Conservation (phyloP, 2,888 invertebrate species). For the Drosophila longiperda region DNA sequence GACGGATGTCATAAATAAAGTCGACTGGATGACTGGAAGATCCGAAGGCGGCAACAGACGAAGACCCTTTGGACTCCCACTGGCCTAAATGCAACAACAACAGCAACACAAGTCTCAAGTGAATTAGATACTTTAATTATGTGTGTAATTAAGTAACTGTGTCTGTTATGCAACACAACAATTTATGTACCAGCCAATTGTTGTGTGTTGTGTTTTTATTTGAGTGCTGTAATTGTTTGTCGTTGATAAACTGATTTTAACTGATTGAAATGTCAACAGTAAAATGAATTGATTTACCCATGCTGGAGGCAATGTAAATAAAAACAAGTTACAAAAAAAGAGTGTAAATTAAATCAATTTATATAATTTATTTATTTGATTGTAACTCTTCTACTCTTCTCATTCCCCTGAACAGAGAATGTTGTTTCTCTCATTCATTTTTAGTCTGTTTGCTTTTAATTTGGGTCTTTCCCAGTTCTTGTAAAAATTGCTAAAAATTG, state of each 20-base stretch:
- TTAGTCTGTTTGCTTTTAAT: too few relatives aligned
- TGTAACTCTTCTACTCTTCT: background rate
- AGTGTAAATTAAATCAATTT: background rate
- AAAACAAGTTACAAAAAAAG: background rate
- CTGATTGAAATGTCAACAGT: conserved; percentile 42
- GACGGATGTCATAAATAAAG: conserved; percentile 62
- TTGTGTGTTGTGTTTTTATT: conserved; percentile 4
- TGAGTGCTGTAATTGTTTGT: conserved; percentile 24
- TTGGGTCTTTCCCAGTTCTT: too few relatives aligned
- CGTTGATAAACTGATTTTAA: conserved; percentile 4
- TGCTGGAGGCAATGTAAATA: background rate
- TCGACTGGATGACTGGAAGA: conserved; percentile 17
- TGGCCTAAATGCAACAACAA: conserved; percentile 5
- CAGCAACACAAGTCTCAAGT: conserved; percentile 16
- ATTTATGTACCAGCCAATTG: conserved; percentile 47
- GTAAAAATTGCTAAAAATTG: too few relatives aligned
- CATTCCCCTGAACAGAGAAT: too few relatives aligned
- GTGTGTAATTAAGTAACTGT: conserved; percentile 58
- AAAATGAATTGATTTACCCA: conserved; percentile 10
- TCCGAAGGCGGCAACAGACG: background rate
- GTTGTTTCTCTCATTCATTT: background rate
- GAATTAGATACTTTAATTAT: conserved; percentile 67
- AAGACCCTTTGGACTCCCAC: conserved; percentile 50
- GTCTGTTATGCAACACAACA: conserved; percentile 48
- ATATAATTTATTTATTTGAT: background rate